Evolutionary conservation across 2,888 invertebrate genomes (phyloP), one percentile per base, ranked within the genome.

Genomic region (Idaea dimidiata): DNA sequence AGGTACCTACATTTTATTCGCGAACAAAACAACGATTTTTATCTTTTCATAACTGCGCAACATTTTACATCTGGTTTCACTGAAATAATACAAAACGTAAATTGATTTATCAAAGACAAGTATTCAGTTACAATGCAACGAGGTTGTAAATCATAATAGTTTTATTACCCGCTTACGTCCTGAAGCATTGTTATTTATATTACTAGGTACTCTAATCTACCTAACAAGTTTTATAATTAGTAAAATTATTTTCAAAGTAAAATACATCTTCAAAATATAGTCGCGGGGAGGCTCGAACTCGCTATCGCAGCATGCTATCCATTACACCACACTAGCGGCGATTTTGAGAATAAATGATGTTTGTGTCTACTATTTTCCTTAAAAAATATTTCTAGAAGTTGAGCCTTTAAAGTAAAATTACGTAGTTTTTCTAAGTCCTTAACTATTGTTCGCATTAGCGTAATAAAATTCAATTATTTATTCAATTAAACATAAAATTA

Each of bases 1-100:
- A 32, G 7, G 7, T 32, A 32, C 32, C 32, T 32, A 33, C 33
- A 14, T 43, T 43, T 43, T 6, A 7, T 10, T 43, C 1, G 10
- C 0, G 43, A 14, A 43, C 14, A 43, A 43, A 43, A 43, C 14
- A 43, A 43, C 43, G 8, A 8, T 3, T 43, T 43, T 43, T 43
- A 43, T 43, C 43, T 43, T n/a, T n/a, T n/a, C n/a, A n/a, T n/a
- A 43, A 43, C 43, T 43, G 43, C 43, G 43, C 43, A 43, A 43
- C 8, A 14, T 43, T 7, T 43, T 8, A 43, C 43, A 43, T 43
- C 43, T 43, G 43, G 8, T 43, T 43, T 43, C 14, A 43, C 43
- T 43, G 14, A 14, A 43, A 43, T 43, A 33, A 43, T 43, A 43
- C n/a, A n/a, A n/a, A n/a, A n/a, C 14, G 10, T 43, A 10, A 43